These are phyloP conservation scores for Neuroterus valhalla DNA, from an alignment of 1,140 invertebrate species.

Conservation along the genomic window DNA sequence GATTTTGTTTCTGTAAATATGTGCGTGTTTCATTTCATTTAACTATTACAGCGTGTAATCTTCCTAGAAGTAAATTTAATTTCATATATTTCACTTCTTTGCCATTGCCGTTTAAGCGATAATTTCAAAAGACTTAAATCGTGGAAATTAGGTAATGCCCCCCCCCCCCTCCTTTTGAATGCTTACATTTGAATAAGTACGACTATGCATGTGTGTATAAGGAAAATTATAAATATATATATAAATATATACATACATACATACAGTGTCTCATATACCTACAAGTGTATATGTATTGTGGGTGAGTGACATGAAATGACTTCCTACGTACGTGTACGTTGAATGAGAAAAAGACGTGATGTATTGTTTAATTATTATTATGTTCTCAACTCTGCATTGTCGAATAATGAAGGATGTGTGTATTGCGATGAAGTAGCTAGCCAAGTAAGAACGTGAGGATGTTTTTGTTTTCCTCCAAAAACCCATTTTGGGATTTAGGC, in stretches of 20 bases:
- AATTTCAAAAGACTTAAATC: background rate
- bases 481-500: constrained; percentile 1
- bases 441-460: constrained; percentile 7
- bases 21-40: too few species aligned
- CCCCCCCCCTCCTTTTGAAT: background rate
- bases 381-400: background rate
- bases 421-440: background rate
- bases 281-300: background rate
- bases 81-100: too few species aligned
- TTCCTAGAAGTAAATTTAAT: too few species aligned
- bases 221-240: background rate
- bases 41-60: too few species aligned
- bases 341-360: background rate
- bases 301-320: background rate
- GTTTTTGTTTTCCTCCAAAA: constrained; percentile 2
- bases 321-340: background rate
- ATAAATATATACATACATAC: background rate
- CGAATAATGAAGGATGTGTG: background rate
- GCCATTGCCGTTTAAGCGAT: background rate
- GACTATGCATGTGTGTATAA: background rate
- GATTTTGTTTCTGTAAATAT: too few species aligned
- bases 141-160: background rate
- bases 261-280: background rate
- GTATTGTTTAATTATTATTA: background rate
- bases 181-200: background rate